Evolutionary conservation across 1,140 invertebrate species (phyloP), one percentile per base, ranked within the genome.

Genomic region (Pseudomyrmex flavicornis): DNA sequence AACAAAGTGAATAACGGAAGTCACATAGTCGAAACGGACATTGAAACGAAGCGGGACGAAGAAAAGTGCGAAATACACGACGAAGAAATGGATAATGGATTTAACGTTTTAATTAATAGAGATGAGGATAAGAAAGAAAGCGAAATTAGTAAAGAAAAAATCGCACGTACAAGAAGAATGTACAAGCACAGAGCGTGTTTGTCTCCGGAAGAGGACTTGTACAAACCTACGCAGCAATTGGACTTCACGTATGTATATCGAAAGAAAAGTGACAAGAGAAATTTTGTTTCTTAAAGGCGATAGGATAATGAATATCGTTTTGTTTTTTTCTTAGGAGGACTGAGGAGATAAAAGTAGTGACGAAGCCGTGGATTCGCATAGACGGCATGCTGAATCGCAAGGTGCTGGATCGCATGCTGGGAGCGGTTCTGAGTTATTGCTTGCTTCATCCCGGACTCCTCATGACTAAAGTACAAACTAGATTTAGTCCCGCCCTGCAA

Each of bases 281-380:
- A 75, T 83, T 59, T 17, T 83, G 5, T 4, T 12, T 20, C 10
- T 59, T 68, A 22, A 62, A 63, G 4, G 1, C 3, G 15, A 44
- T 17, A 20, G 12, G 12, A 20, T 61, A 72, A 10, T 48, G 20
- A 35, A 63, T 63, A 44, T 2, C 1, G 1, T 17, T 82, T 62
- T 17, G 13, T 9, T 72, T 82, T 62, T 17, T 9, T 9, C n/a
- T 72, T n/a, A 95, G 95, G 13, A 91, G 88, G 13, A 88, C 92
- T 7, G 91, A 95, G 88, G 91, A 94, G 73, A 91, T 95, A 35
- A 93, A 92, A 83, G 93, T 95, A 1, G 90, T 93, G 20, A 92
- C 95, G 72, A 93, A 96, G 83, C 97, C 97, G 0, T 98, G 97
- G 97, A 96, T 97, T 72, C 95, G 96, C 82, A 95, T 97, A 5